Evolutionary conservation across 2,797 vertebrate genomes (phyloP).

Genomic region (Lepilemur septentrionalis): DNA sequence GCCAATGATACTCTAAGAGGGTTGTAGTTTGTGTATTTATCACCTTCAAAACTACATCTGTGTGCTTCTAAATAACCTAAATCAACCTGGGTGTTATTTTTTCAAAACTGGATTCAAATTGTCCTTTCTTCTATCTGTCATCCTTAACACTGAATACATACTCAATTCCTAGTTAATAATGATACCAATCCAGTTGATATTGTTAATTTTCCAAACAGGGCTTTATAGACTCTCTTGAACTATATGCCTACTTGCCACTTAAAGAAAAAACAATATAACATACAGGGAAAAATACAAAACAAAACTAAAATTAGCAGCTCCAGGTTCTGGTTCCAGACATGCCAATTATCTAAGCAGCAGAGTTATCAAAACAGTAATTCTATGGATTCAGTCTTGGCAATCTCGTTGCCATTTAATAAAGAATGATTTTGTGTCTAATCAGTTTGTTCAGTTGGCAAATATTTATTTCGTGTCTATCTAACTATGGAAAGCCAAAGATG

Average conservation of each 20-base stretch:
- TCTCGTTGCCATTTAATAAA: background rate
- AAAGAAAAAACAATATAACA: background rate
- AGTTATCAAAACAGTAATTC: background rate
- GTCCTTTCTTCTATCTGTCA: background rate
- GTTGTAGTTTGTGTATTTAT: background rate
- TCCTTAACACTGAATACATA: background rate
- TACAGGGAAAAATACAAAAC: background rate
- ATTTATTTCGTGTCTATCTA: background rate
- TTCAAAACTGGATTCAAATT: constrained; percentile 12
- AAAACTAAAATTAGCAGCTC: background rate
- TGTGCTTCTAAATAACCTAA: background rate
- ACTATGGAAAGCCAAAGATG: background rate
- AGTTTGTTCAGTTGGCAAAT: background rate
- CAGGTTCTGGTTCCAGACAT: background rate
- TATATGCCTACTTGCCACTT: background rate
- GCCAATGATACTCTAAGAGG: background rate
- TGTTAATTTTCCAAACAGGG: background rate
- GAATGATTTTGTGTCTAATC: background rate
- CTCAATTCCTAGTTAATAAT: background rate
- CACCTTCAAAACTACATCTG: background rate
- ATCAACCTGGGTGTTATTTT: background rate
- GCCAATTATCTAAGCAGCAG: background rate
- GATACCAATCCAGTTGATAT: background rate
- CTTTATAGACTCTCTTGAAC: background rate
- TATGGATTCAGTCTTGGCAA: background rate